Percentiles rank a stretch among this genome's conserved stretches.
phyloP scores from a whole-genome alignment of 37 sponge, comb jelly and placozoan species.

The Mnemiopsis leidyi region DNA sequence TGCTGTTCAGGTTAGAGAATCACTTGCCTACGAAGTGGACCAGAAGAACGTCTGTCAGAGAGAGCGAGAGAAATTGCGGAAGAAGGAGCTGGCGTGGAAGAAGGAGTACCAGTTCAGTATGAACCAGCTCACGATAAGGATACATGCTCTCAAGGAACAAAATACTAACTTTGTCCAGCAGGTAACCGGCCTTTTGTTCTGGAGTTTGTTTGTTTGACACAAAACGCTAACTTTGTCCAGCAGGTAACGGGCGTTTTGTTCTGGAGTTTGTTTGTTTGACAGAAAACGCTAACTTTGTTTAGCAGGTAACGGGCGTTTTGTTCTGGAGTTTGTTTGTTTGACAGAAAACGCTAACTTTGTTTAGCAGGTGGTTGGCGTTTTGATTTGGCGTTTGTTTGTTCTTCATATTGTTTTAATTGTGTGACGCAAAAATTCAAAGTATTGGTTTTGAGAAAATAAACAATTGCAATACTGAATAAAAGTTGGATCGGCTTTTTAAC shows the following conservation, averaged over 20 bases:
- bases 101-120: conserved; percentile 48
- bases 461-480: too few species aligned
- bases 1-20: conserved; percentile 44
- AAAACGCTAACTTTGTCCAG: too few species aligned
- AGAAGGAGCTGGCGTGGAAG: conserved; percentile 54
- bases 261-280: not conserved
- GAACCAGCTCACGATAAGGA: not conserved
- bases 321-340: too few species aligned
- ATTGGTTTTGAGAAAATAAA: too few species aligned
- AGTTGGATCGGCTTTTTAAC: too few species aligned
- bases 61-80: conserved; percentile 54
- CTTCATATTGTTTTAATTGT: too few species aligned
- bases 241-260: not conserved
- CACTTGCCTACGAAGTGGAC: conserved; percentile 28
- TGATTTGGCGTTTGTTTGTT: too few species aligned
- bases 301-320: too few species aligned
- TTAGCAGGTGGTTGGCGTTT: too few species aligned
- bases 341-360: too few species aligned
- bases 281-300: too few species aligned
- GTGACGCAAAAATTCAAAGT: too few species aligned
- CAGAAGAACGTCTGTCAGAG: conserved; percentile 48
- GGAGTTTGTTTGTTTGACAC: not conserved
- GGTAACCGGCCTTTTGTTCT: not conserved
- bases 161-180: conserved; percentile 27
- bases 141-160: conserved; percentile 23